These are phyloP conservation scores for Bombus waltoni DNA, from an alignment of 1,140 invertebrate species.

Conservation along the genomic window DNA sequence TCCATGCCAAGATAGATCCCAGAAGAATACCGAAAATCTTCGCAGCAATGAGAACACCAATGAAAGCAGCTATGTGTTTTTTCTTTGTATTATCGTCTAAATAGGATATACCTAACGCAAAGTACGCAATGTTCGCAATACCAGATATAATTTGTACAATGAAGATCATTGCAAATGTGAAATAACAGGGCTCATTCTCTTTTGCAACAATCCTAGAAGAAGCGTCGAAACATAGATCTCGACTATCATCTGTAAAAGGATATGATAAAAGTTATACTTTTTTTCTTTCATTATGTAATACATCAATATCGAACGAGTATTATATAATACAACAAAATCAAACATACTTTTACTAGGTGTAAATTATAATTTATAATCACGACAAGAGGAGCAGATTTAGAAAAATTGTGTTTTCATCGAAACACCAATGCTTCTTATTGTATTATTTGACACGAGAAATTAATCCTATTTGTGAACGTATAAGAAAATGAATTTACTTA, in stretches of 20 bases:
- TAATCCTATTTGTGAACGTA: too few species aligned
- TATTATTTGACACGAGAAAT: too few species aligned
- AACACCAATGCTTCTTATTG: neutral
- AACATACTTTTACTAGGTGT: neutral
- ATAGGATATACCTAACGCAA: slow-evolving; percentile 86
- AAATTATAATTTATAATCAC: too few species aligned
- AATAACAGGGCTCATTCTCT: slow-evolving; percentile 74
- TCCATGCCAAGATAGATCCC: slow-evolving; percentile 80
- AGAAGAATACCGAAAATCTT: slow-evolving; percentile 78
- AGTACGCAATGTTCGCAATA: slow-evolving; percentile 85
- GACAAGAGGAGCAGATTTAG: too few species aligned
- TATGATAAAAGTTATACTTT: neutral
- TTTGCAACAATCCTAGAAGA: slow-evolving; percentile 66
- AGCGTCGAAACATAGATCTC: slow-evolving; percentile 74
- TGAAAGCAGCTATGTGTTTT: slow-evolving; percentile 82
- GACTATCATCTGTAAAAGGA: slow-evolving; percentile 76
- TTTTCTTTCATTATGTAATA: neutral
- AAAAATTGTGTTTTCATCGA: neutral
- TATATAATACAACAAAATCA: too few species aligned
- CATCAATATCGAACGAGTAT: neutral
- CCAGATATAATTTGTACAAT: slow-evolving; percentile 84
- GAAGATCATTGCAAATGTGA: slow-evolving; percentile 83
- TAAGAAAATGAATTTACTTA: too few species aligned
- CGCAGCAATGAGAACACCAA: slow-evolving; percentile 77
- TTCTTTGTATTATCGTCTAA: slow-evolving; percentile 87